phyloP scores from a whole-genome alignment of 2,888 invertebrate species.

The Coenonympha arcania region DNA sequence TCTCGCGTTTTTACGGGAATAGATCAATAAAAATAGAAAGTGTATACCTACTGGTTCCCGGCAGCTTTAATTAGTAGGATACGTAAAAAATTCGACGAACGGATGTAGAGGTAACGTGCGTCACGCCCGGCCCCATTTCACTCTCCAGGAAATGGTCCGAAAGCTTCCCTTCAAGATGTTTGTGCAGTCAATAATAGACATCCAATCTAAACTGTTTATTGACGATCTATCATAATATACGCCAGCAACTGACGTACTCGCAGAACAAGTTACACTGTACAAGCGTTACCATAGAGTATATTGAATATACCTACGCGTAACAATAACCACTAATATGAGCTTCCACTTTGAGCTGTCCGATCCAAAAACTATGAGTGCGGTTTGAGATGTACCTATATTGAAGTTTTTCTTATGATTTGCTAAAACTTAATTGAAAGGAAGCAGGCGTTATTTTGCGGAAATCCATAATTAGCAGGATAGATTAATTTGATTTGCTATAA shows the following conservation, averaged over 20 bases:
- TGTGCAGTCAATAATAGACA: slow-evolving; percentile 69
- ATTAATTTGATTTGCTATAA: too few species aligned
- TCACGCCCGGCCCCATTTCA: slow-evolving; percentile 66
- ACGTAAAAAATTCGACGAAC: slow-evolving; percentile 48
- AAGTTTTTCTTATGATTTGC: too few species aligned
- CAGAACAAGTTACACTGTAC: too few species aligned
- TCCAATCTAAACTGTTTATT: slow-evolving; percentile 40
- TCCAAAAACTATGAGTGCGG: too few species aligned
- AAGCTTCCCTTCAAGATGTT: slow-evolving; percentile 65
- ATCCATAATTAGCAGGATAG: too few species aligned
- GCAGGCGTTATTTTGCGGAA: too few species aligned
- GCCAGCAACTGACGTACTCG: slow-evolving; percentile 23
- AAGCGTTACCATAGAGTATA: too few species aligned
- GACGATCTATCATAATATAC: slow-evolving; percentile 46
- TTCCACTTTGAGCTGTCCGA: too few species aligned
- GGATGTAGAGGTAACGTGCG: slow-evolving; percentile 62
- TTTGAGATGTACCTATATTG: too few species aligned
- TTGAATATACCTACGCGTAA: slow-evolving; percentile 6
- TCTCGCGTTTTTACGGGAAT: background rate
- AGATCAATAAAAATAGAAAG: slow-evolving; percentile 13
- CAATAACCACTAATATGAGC: background rate
- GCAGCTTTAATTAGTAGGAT: slow-evolving; percentile 33
- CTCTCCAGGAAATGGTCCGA: slow-evolving; percentile 64
- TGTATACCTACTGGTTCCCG: slow-evolving; percentile 16
- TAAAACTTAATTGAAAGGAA: too few species aligned